Percentiles rank a stretch among this genome's conserved stretches.
phyloP scores from a whole-genome alignment of 30 jellyfish, hydroid and myxozoan species.

The Aurelia sp. region DNA sequence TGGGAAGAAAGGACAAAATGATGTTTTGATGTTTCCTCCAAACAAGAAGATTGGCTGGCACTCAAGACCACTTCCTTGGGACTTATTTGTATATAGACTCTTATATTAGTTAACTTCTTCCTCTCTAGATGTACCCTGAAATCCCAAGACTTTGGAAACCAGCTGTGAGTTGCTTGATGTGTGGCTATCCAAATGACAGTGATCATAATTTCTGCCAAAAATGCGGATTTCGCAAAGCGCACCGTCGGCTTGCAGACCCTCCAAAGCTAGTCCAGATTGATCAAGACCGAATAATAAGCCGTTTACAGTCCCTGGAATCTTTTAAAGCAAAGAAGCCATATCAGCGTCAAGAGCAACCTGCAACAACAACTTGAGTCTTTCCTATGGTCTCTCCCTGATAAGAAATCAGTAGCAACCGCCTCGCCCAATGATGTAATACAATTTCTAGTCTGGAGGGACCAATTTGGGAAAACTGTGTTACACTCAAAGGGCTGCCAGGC shows the following conservation, averaged over 20 bases:
- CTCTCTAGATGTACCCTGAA: neutral
- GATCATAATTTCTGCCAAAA: slow-evolving; percentile 18
- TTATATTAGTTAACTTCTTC: no score
- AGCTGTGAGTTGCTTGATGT: slow-evolving; percentile 3
- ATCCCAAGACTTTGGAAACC: slow-evolving; percentile 29
- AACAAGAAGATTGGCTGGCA: no score
- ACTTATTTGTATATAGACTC: no score
- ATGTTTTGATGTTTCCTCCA: neutral
- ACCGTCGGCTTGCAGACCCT: slow-evolving; percentile 9
- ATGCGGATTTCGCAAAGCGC: slow-evolving; percentile 3
- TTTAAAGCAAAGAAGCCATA: slow-evolving; percentile 8
- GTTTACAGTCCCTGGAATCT: neutral
- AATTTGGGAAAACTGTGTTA: slow-evolving; percentile 7
- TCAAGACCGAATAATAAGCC: slow-evolving; percentile 15
- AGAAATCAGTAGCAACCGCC: neutral
- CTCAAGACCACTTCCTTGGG: no score
- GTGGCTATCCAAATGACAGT: slow-evolving; percentile 6
- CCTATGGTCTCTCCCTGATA: neutral
- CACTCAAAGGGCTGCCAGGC: neutral
- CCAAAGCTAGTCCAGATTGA: slow-evolving; percentile 4
- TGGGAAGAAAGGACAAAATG: neutral
- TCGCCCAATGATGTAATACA: neutral
- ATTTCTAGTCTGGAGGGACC: slow-evolving; percentile 24
- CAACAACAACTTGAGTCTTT: slow-evolving; percentile 8
- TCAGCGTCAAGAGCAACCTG: slow-evolving; percentile 19